A percentile compares a stretch with the other conserved stretches of the same genome.
These are phyloP conservation scores for Leucoraja ocellata DNA, from an alignment of 2,797 vertebrate genomes.

Conservation along the genomic window DNA sequence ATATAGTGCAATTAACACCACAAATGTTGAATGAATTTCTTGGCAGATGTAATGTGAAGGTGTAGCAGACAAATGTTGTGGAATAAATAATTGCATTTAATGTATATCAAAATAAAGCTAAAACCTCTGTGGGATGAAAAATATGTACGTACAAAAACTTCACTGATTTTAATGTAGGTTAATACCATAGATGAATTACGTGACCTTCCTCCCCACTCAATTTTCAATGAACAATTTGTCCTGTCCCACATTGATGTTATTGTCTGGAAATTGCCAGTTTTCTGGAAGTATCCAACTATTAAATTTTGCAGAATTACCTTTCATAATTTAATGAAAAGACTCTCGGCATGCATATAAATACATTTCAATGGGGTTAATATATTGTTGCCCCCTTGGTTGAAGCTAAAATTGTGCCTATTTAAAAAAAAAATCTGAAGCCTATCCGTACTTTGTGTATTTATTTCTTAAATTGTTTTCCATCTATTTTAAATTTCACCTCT, in stretches of 20 bases:
- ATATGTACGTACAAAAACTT: neutral
- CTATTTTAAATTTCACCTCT: neutral
- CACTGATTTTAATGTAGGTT: neutral
- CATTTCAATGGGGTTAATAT: neutral
- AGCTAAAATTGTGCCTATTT: neutral
- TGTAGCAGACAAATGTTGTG: neutral
- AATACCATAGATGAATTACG: neutral
- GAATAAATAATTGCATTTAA: neutral
- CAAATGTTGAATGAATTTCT: neutral
- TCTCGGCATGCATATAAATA: neutral
- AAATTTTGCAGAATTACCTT: neutral
- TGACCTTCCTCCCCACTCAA: neutral
- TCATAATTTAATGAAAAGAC: neutral
- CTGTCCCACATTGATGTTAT: neutral
- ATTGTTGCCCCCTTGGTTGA: neutral
- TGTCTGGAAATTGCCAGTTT: neutral
- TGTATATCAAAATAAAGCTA: neutral
- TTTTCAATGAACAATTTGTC: neutral
- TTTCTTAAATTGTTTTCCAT: neutral
- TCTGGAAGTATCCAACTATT: neutral
- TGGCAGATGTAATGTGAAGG: neutral
- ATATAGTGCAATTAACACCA: neutral
- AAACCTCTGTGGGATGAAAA: neutral
- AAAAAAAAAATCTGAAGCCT: neutral
- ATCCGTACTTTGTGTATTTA: neutral